phyloP scores from a whole-genome alignment of 1,140 invertebrate species.

The Pseudobourletiella spinata region DNA sequence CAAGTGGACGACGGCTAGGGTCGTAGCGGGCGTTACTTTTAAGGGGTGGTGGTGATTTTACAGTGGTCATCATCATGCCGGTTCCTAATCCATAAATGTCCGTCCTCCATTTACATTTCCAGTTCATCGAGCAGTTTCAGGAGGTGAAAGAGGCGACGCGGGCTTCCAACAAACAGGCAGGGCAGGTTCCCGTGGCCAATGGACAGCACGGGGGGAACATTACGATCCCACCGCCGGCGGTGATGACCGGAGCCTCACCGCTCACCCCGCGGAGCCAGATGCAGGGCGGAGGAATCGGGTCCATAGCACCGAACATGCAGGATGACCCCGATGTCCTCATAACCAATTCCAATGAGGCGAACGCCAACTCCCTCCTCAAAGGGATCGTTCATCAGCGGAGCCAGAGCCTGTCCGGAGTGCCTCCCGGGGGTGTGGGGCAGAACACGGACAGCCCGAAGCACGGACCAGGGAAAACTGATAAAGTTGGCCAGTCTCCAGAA shows the following conservation, averaged over 20 bases:
- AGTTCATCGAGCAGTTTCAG: slow-evolving; percentile 99
- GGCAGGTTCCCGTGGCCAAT: slow-evolving; percentile 24
- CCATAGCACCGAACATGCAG: slow-evolving; percentile 8
- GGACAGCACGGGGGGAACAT: slow-evolving; percentile 11
- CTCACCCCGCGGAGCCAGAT: slow-evolving; percentile 24
- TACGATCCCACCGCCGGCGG: slow-evolving; percentile 32
- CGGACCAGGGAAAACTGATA: slow-evolving; percentile 47
- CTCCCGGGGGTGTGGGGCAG: slow-evolving; percentile 8
- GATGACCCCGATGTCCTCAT: slow-evolving; percentile 25
- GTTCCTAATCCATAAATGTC: too few relatives aligned
- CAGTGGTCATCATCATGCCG: too few relatives aligned
- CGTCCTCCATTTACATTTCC: slow-evolving; percentile 37
- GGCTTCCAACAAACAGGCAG: slow-evolving; percentile 43
- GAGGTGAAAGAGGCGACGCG: slow-evolving; percentile 92
- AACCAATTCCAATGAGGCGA: slow-evolving; percentile 34
- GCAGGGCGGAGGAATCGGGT: slow-evolving; percentile 2
- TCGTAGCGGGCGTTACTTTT: too few relatives aligned
- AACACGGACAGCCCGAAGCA: slow-evolving; percentile 35
- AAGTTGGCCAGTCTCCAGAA: slow-evolving; percentile 48
- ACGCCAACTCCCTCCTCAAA: slow-evolving; percentile 33
- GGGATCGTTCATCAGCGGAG: slow-evolving; percentile 32
- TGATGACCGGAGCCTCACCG: slow-evolving; percentile 30
- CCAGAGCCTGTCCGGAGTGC: slow-evolving; percentile 32
- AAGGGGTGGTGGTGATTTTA: too few relatives aligned
- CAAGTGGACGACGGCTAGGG: too few relatives aligned